A percentile compares a stretch with the other conserved stretches of the same genome.
Conservation (phyloP, 2,797 vertebrate genomes). For the Falco novaeseelandiae region DNA sequence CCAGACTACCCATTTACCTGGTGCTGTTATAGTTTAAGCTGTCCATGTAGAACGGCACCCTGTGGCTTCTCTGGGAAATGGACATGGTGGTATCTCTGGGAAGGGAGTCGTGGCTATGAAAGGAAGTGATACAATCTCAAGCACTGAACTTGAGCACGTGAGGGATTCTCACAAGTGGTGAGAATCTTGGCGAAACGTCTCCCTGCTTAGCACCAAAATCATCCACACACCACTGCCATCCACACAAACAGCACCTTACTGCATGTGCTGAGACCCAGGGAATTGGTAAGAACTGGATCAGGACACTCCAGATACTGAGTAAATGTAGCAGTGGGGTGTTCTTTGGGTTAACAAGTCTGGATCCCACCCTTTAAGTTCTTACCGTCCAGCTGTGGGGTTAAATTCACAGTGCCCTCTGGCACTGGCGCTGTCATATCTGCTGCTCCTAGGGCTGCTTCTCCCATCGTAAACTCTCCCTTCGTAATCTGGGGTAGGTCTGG, state of each 20-base stretch:
- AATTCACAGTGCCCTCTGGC: not conserved
- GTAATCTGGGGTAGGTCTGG: not conserved
- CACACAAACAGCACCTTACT: not conserved
- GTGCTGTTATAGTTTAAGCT: conserved; percentile 31
- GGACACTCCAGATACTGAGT: not conserved
- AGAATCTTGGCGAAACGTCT: not conserved
- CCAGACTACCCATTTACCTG: conserved; percentile 35
- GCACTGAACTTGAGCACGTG: not conserved
- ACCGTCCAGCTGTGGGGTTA: not conserved
- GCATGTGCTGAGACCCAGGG: not conserved
- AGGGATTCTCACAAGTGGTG: not conserved
- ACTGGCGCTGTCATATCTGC: not conserved
- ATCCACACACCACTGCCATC: not conserved
- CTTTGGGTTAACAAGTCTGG: not conserved
- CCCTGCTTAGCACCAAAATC: not conserved
- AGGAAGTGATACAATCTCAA: conserved; percentile 35
- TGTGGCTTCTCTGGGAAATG: conserved; percentile 61
- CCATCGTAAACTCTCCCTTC: not conserved
- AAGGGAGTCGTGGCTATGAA: conserved; percentile 18
- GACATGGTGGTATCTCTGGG: conserved; percentile 22
- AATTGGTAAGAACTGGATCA: not conserved
- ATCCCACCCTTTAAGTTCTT: not conserved
- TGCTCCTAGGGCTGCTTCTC: conserved; percentile 41
- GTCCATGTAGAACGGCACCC: conserved; percentile 70
- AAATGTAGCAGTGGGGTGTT: not conserved